phyloP scores from a whole-genome alignment of 2,113 vertebrate genomes.

The Ceyx melanurus region DNA sequence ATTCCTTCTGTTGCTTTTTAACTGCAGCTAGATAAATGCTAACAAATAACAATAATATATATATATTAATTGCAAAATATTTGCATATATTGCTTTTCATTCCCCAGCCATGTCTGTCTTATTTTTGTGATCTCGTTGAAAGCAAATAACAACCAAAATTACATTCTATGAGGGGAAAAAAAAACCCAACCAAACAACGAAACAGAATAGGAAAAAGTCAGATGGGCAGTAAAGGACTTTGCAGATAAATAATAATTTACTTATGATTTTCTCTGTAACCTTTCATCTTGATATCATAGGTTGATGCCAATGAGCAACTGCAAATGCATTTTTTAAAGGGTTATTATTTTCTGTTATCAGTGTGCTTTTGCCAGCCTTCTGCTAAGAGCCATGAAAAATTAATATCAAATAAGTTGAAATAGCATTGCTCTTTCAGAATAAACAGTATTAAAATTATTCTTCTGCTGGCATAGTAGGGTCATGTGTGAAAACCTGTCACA shows the following conservation, averaged over 20 bases:
- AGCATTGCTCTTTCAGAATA: not conserved
- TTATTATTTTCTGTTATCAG: not conserved
- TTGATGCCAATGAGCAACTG: not conserved
- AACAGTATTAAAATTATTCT: not conserved
- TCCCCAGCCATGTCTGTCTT: not conserved
- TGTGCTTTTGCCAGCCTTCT: not conserved
- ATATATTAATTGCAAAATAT: not conserved
- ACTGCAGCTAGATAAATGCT: not conserved
- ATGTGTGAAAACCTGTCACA: not conserved
- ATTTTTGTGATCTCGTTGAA: not conserved
- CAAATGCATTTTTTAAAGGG: not conserved
- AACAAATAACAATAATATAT: not conserved
- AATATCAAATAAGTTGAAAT: not conserved
- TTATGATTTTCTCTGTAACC: not conserved
- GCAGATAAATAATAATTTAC: not conserved
- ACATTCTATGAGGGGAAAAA: not conserved
- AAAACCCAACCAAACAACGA: not conserved
- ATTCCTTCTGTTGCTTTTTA: not conserved
- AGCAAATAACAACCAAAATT: not conserved
- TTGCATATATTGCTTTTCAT: not conserved
- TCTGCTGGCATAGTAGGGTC: not conserved
- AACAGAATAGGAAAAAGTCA: not conserved
- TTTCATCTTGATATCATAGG: not conserved
- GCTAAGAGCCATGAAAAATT: not conserved
- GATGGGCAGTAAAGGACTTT: not conserved